These are phyloP conservation scores for Ammospiza maritima DNA, from an alignment of 2,797 vertebrate species.

Conservation along the genomic window DNA sequence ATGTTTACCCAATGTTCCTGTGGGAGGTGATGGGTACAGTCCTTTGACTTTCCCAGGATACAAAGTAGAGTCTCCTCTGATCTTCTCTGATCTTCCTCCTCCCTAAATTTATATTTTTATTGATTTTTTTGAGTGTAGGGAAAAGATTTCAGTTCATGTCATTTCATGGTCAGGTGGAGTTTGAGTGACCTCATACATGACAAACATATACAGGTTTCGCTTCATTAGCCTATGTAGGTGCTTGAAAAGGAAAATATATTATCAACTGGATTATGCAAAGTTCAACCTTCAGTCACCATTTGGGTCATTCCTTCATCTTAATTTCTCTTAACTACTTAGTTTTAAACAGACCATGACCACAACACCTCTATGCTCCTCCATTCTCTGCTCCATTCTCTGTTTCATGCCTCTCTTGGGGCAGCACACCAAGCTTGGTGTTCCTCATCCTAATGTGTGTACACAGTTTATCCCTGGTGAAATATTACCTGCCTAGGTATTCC, in stretches of 20 bases:
- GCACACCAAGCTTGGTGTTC: rapidly evolving
- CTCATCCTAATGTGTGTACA: background rate
- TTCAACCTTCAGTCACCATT: background rate
- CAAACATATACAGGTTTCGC: background rate
- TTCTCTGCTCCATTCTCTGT: background rate
- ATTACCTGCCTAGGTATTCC: background rate
- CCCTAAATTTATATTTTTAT: background rate
- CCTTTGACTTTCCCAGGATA: background rate
- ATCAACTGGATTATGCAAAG: background rate
- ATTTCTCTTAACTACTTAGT: background rate
- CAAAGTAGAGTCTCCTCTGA: background rate
- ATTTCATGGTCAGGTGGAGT: background rate
- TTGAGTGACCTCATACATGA: background rate
- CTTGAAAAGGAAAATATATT: background rate
- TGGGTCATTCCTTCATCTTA: background rate
- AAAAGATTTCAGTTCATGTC: background rate
- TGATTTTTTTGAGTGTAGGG: background rate
- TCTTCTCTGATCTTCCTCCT: background rate
- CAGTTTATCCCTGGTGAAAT: background rate
- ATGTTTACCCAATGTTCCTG: background rate
- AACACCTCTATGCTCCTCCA: background rate
- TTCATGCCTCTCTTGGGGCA: background rate
- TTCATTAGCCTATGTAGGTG: rapidly evolving
- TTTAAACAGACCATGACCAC: background rate
- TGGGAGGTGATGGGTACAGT: background rate